Evolutionary conservation across 2,797 vertebrate species (phyloP), one percentile per base, ranked within the genome.

Genomic region (Arnoldichthys spilopterus): DNA sequence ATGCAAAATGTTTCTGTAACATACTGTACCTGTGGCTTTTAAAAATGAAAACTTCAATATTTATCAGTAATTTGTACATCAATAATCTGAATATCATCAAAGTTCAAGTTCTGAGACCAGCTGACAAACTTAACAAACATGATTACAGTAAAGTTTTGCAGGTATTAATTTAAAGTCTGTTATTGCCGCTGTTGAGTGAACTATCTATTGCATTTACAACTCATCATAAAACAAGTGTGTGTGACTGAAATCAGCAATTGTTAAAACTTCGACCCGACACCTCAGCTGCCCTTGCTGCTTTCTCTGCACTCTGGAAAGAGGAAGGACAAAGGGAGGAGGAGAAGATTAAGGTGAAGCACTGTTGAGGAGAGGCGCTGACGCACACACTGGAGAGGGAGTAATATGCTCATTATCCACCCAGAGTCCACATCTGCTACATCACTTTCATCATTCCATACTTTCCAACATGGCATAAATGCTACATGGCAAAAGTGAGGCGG

Each of bases 331-430:
- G 51, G 47, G 51, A 56, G 75, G 40, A 32, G 54, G 54, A 87
- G 75, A 83, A 81, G 67, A 80, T 77, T 86, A 87, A 75, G 84
- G 77, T 72, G 45, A 1, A 0, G 71, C 77, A 71, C 54, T 75
- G 73, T 77, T 82, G 68, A 70, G n/a, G 59, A 58, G 61, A 54
- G 26, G 53, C 24, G 62, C 64, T 87, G 85, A 87, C 84, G 86
- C 74, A 80, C 84, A 80, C 69, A 87, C 28, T 77, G 85, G 78
- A 85, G 85, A 83, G 83, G 79, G 87, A 86, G 88, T 85, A 84
- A 87, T 85, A 76, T 70, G 82, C 85, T 89, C 88, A 91, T 90
- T 91, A 91, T 91, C 87, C 81, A 76, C 88, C 83, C 80, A 85
- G 85, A 86, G 83, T 88, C 82, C 82, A 86, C 83, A 87, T 87